These are phyloP conservation scores for Caenorhabditis brenneri DNA, from an alignment of 1,140 invertebrate species.

Conservation along the genomic window DNA sequence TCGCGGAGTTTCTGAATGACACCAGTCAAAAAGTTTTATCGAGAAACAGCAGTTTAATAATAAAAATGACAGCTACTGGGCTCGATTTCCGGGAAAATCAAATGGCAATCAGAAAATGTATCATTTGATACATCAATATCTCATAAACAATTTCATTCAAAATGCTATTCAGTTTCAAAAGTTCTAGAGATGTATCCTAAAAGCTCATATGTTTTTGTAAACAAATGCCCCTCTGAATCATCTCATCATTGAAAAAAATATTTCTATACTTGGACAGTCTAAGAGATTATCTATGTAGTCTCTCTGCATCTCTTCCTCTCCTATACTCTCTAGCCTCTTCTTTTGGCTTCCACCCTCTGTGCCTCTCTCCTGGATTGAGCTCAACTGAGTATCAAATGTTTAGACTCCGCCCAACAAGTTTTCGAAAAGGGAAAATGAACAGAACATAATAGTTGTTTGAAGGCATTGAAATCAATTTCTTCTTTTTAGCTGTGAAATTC, in stretches of 20 bases:
- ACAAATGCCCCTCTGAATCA: too few relatives aligned
- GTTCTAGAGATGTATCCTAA: too few relatives aligned
- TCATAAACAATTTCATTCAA: too few relatives aligned
- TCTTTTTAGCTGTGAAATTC: neutral
- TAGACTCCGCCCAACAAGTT: neutral
- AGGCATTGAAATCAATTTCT: neutral
- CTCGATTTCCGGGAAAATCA: neutral
- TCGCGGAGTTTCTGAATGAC: neutral
- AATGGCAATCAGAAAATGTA: too few relatives aligned
- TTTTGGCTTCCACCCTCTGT: neutral
- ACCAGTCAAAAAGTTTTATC: neutral
- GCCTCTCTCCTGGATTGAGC: neutral
- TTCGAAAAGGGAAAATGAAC: neutral
- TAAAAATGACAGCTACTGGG: conserved; percentile 11
- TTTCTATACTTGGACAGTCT: neutral
- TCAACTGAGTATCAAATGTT: conserved; percentile 31
- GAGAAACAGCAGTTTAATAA: neutral
- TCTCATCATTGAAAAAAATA: neutral
- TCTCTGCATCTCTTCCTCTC: neutral
- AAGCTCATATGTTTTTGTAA: too few relatives aligned
- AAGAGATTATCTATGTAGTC: neutral
- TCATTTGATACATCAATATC: too few relatives aligned
- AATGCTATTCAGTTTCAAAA: too few relatives aligned
- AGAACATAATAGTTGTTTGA: neutral
- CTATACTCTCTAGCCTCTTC: neutral